These are phyloP conservation scores for Aurelia sp. DNA, from an alignment of 30 jellyfish, hydroid and myxozoan genomes.

Conservation along the genomic window DNA sequence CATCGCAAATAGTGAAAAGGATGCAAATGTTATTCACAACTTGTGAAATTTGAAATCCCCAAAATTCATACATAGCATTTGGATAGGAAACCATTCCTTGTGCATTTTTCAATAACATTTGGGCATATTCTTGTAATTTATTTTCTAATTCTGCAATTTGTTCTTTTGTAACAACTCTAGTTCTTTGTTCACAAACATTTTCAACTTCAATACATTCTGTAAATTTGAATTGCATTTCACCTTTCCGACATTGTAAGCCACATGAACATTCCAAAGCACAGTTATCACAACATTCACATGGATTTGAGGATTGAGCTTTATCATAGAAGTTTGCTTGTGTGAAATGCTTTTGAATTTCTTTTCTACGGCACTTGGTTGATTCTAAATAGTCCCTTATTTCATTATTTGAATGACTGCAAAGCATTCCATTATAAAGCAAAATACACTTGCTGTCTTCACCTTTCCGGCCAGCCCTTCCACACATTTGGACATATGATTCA, in stretches of 20 bases:
- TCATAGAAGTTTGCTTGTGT: constrained; percentile 17
- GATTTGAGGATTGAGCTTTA: constrained; percentile 13
- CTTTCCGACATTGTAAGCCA: constrained; percentile 7
- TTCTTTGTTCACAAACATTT: too few species aligned
- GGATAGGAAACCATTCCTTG: constrained; percentile 22
- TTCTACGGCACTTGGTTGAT: constrained; percentile 14
- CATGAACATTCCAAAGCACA: constrained; percentile 20
- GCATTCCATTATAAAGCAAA: constrained; percentile 27
- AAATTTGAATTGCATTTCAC: too few species aligned
- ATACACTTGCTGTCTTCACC: constrained; percentile 38
- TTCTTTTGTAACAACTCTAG: too few species aligned
- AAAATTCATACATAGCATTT: constrained; percentile 28
- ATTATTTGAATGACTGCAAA: constrained; percentile 23
- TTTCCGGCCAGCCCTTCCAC: constrained; percentile 48
- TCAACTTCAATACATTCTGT: too few species aligned
- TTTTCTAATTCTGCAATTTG: too few species aligned
- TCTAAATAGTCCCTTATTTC: constrained; percentile 26
- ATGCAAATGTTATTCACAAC: constrained; percentile 10
- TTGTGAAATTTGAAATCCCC: constrained; percentile 32
- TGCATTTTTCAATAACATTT: constrained; percentile 17
- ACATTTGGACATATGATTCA: constrained; percentile 22
- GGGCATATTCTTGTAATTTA: neutral
- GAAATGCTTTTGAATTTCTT: constrained; percentile 20
- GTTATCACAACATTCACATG: constrained; percentile 25
- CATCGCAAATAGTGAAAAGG: constrained; percentile 14